These are phyloP conservation scores for Actinostola sp. DNA, from an alignment of 92 coral and sea anemone genomes.

Conservation along the genomic window DNA sequence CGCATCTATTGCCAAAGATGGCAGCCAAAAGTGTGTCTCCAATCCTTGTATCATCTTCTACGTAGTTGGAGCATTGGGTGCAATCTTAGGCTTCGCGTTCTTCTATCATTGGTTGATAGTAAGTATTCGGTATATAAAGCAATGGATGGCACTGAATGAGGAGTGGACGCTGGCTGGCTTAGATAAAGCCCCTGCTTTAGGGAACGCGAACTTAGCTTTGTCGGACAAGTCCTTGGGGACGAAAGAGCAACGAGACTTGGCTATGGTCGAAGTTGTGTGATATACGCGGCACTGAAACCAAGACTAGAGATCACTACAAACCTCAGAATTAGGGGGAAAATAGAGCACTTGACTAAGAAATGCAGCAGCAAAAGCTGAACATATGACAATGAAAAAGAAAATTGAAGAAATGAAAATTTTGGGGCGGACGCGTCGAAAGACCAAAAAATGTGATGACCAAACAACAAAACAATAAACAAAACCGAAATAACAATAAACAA, in stretches of 20 bases:
- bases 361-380: no score
- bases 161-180: conserved; percentile 89
- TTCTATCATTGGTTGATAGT: conserved; percentile 84
- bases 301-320: no score
- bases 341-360: no score
- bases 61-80: conserved; percentile 88
- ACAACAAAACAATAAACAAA: no score
- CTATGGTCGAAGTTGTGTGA: conserved; percentile 17
- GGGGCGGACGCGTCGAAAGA: no score
- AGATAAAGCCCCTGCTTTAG: conserved; percentile 47
- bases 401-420: no score
- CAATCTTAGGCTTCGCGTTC: conserved; percentile 84
- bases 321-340: no score
- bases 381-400: no score
- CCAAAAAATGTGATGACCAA: no score
- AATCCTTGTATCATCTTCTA: conserved; percentile 95
- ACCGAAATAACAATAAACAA: no score
- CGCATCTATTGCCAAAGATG: conserved; percentile 91
- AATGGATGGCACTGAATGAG: conserved; percentile 87
- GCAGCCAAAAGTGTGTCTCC: conserved; percentile 84
- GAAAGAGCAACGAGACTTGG: not conserved
- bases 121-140: conserved; percentile 75
- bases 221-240: conserved; percentile 57
- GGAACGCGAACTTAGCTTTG: conserved; percentile 73
- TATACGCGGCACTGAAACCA: no score